Percentiles rank a stretch among this genome's conserved stretches.
Conservation (phyloP, 1,140 invertebrate species). For the Antheraea mylitta region DNA sequence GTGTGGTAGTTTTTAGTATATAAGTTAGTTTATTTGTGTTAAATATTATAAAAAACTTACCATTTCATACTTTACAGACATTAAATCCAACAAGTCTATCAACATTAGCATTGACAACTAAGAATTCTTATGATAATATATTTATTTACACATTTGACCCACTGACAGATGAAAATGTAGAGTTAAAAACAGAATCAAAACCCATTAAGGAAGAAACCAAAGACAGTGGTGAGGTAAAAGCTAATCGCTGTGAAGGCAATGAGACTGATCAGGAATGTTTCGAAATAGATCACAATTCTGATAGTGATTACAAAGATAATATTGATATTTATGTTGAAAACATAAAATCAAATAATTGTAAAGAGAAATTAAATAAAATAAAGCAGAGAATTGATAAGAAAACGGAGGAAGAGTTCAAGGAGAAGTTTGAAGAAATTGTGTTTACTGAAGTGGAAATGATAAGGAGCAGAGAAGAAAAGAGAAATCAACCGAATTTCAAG, state of each 20-base stretch:
- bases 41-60: too few species aligned
- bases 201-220: background rate
- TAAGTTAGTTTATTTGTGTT: too few species aligned
- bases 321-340: slow-evolving; percentile 6
- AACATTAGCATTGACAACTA: background rate
- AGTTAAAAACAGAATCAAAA: background rate
- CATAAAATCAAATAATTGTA: background rate
- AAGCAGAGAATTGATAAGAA: slow-evolving; percentile 17
- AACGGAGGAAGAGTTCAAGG: slow-evolving; percentile 22
- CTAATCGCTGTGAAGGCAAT: background rate
- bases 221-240: background rate
- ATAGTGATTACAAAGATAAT: slow-evolving; percentile 9
- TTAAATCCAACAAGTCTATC: background rate
- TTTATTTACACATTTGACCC: background rate
- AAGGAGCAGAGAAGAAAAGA: slow-evolving; percentile 42
- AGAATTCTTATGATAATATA: background rate
- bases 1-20: too few species aligned
- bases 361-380: background rate
- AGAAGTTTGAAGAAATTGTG: slow-evolving; percentile 38
- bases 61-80: background rate
- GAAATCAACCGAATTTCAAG: slow-evolving; percentile 46
- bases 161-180: slow-evolving; percentile 1
- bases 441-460: slow-evolving; percentile 45
- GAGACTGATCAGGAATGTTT: background rate
- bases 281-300: background rate